These are phyloP conservation scores for Sarcophaga variegata DNA, from an alignment of 2,888 invertebrate species.

Conservation along the genomic window DNA sequence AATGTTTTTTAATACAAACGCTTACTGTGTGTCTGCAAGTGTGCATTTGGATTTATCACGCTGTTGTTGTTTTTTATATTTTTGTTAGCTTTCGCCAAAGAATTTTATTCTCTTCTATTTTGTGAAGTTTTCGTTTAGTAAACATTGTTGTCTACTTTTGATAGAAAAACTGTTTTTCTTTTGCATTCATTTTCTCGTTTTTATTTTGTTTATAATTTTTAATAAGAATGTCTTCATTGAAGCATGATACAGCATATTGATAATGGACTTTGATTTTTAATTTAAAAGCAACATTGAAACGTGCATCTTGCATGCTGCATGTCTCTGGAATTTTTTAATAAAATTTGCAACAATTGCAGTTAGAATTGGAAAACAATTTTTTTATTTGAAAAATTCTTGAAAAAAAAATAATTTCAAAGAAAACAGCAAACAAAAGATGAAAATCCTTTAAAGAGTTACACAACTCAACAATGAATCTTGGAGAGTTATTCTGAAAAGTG, in stretches of 20 bases:
- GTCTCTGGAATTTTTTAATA: no score
- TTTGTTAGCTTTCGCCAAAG: not conserved
- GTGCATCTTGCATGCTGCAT: no score
- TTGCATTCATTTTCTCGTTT: no score
- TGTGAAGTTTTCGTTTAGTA: not conserved
- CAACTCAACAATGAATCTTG: no score
- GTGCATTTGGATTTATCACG: not conserved
- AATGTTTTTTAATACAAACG: not conserved
- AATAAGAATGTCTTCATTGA: slow-evolving; percentile 20
- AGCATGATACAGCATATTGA: slow-evolving; percentile 17
- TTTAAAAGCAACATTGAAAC: not conserved
- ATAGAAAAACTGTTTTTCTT: not conserved
- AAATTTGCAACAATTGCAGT: no score
- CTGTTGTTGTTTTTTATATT: not conserved
- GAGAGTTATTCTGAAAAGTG: no score
- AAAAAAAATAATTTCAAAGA: no score
- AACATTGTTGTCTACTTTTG: not conserved
- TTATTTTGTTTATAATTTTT: not conserved
- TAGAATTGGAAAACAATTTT: no score
- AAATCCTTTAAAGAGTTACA: no score
- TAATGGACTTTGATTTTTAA: slow-evolving; percentile 9
- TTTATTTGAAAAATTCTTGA: no score
- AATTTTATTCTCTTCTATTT: not conserved
- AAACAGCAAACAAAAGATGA: no score
- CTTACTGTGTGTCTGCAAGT: not conserved